phyloP scores from a whole-genome alignment of 2,888 invertebrate species.

The Noctua janthe region DNA sequence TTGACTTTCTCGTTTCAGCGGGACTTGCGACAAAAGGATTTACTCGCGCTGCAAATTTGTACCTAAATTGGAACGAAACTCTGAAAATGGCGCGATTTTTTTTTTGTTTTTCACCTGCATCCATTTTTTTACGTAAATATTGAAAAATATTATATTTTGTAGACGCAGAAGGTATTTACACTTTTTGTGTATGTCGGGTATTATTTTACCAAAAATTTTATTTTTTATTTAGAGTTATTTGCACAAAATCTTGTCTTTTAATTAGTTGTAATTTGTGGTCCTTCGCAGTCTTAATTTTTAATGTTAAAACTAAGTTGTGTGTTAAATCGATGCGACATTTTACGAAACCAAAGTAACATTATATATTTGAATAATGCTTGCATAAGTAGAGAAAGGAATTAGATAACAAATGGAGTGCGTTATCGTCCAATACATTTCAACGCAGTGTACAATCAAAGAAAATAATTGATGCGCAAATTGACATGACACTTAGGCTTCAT shows the following conservation, averaged over 20 bases:
- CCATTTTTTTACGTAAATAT: neutral
- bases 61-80: neutral
- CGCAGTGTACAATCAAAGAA: neutral
- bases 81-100: conserved; percentile 10
- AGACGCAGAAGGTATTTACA: conserved; percentile 21
- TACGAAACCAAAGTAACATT: neutral
- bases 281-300: conserved; percentile 23
- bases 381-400: neutral
- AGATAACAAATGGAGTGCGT: neutral
- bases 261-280: conserved; percentile 33
- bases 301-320: neutral
- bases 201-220: conserved; percentile 72
- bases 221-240: conserved; percentile 60
- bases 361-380: neutral
- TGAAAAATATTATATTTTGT: neutral
- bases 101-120: neutral
- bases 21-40: neutral
- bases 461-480: neutral
- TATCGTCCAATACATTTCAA: conserved; percentile 5
- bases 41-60: conserved; percentile 14
- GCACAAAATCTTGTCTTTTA: conserved; percentile 67
- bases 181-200: conserved; percentile 63
- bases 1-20: conserved; percentile 10
- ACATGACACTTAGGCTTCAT: neutral
- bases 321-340: neutral